Conservation (phyloP, 1,140 invertebrate genomes). For the Physella acuta region DNA sequence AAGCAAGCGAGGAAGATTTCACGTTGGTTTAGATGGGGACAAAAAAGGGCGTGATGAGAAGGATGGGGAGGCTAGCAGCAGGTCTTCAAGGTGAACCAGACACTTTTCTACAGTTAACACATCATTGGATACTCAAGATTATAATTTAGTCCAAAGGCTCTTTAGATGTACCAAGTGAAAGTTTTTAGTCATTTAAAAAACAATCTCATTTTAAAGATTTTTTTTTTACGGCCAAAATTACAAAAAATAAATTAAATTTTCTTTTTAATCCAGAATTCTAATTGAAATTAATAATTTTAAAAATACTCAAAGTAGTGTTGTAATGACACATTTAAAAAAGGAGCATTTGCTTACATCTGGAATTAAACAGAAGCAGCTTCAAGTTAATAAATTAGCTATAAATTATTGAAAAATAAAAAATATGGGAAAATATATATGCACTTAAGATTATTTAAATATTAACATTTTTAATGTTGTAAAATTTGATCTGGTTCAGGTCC, state of each 20-base stretch:
- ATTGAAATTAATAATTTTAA: no score
- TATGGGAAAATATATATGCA: no score
- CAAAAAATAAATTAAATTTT: background rate
- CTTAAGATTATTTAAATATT: background rate
- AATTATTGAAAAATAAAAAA: background rate
- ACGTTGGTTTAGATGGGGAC: constrained; percentile 1
- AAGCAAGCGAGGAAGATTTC: constrained; percentile 15
- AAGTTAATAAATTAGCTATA: background rate
- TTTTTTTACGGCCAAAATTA: background rate
- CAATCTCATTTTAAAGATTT: background rate
- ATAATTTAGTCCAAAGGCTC: background rate
- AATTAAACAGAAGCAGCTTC: background rate
- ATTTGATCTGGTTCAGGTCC: background rate
- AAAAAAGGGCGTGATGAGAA: background rate
- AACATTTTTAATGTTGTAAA: background rate
- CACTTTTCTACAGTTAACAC: background rate
- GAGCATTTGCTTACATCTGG: no score
- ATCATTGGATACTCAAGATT: no score
- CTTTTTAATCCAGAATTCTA: no score
- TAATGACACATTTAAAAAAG: no score
- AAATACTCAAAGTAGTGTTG: no score
- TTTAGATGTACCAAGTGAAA: background rate
- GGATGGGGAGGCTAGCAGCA: background rate
- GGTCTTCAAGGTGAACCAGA: constrained; percentile 13
- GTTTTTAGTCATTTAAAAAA: background rate